Evolutionary conservation across 2,888 invertebrate genomes (phyloP), one percentile per base, ranked within the genome.

Genomic region (Tricholauxania praeusta): DNA sequence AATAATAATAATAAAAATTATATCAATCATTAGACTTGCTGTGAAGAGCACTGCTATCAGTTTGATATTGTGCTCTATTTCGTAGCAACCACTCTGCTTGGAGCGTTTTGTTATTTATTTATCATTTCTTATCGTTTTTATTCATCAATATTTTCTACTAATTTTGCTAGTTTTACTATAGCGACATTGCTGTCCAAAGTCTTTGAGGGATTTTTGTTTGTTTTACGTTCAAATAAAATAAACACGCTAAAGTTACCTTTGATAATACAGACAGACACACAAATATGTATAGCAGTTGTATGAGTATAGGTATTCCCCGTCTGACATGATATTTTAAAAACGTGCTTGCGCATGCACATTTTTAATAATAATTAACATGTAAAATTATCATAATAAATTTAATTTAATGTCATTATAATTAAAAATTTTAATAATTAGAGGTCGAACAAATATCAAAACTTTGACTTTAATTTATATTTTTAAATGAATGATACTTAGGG

Each of bases 91-190:
- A 60, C 19, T 19, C 19, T 19, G 63, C 71, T 47, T 12, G 14
- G 22, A 53, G 62, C 10, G 53, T 55, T 71, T 52, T 62, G 62
- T 63, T 71, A 55, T 64, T 63, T 63, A 63, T 71, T 63, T 53
- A 19, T 63, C 53, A 3, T 47, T 53, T 49, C 14, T 71, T 64
- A 57, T 71, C 32, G 48, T 22, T 32, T 19, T 53, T 49, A 62
- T 63, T 70, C 14, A 39, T 39, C 39, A 39, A 39, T 39, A 39
- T 39, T 39, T 39, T 39, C 63, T 39, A 39, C 17, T 62, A 53
- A 53, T 49, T 28, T 55, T 60, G 51, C 51, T 55, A 12, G 12
- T 19, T 55, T 19, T 22, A 19, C 3, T 39, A 17, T 14, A 19
- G 12, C 22, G 3, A 32, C 12, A 17, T 49, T 28, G 47, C 22